Percentiles rank a stretch among this genome's conserved stretches.
phyloP scores from a whole-genome alignment of 1,140 invertebrate species.

The Sinella curviseta region DNA sequence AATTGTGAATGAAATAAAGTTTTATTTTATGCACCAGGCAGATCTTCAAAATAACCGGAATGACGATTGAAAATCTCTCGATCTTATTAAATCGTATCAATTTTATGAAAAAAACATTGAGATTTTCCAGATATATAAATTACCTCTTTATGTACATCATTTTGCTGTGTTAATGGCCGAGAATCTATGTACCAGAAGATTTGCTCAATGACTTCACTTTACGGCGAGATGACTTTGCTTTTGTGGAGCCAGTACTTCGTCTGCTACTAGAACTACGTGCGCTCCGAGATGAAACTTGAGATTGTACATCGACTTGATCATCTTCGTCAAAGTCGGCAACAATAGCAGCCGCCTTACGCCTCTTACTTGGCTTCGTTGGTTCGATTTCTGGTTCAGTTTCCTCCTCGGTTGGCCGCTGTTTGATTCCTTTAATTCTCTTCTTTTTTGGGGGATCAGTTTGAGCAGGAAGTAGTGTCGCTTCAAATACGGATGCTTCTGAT shows the following conservation, averaged over 20 bases:
- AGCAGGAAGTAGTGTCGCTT: neutral
- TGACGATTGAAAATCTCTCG: no score
- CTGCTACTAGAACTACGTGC: neutral
- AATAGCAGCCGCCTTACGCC: neutral
- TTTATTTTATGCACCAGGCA: no score
- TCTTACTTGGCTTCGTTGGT: neutral
- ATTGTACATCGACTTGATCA: neutral
- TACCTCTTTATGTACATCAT: no score
- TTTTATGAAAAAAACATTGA: no score
- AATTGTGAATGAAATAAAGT: no score
- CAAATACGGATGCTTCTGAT: neutral
- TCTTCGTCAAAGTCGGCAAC: neutral
- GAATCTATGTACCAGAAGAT: neutral
- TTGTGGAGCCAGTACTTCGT: slow-evolving; percentile 1
- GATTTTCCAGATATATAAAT: no score
- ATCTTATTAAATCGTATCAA: no score
- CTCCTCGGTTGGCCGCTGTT: neutral
- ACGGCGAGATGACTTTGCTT: neutral
- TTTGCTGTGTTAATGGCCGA: no score
- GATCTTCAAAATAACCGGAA: no score
- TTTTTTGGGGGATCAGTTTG: neutral
- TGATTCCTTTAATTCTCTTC: slow-evolving; percentile 1
- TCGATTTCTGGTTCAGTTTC: neutral
- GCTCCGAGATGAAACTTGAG: neutral
- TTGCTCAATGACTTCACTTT: neutral